These are phyloP conservation scores for Gymnocephalus cernua DNA, from an alignment of 2,113 vertebrate species.

Conservation along the genomic window DNA sequence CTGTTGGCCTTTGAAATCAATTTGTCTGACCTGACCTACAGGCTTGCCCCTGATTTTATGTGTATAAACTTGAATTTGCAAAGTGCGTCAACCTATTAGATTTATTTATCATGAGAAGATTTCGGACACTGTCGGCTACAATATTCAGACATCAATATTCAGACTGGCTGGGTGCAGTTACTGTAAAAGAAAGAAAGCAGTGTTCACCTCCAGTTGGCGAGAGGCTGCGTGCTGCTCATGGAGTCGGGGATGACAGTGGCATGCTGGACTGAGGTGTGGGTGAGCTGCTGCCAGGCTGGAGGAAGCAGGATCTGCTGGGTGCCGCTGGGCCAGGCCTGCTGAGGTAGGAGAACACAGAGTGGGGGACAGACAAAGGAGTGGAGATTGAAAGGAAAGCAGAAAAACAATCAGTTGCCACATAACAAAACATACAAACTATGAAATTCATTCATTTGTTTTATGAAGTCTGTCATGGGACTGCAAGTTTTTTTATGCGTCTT, in stretches of 20 bases:
- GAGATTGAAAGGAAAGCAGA: conserved; percentile 34
- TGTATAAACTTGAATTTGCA: conserved; percentile 11
- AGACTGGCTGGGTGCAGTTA: not conserved
- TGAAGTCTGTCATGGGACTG: not conserved
- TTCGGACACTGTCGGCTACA: not conserved
- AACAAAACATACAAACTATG: not conserved
- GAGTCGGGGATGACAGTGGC: conserved; percentile 94
- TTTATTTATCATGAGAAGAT: conserved; percentile 7
- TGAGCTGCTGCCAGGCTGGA: conserved; percentile 97
- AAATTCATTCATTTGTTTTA: conserved; percentile 7
- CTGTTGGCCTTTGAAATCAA: conserved; percentile 35
- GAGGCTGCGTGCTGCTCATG: conserved; percentile 93
- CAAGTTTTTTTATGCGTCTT: not conserved
- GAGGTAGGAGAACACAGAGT: conserved; percentile 43
- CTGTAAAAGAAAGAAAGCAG: not conserved
- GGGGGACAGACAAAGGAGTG: conserved; percentile 11
- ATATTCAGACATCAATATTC: conserved; percentile 12
- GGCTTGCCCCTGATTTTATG: not conserved
- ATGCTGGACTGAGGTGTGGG: conserved; percentile 98
- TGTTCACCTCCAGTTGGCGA: conserved; percentile 96
- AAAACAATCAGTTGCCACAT: conserved; percentile 6
- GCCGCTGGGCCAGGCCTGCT: conserved; percentile 98
- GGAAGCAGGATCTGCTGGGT: conserved; percentile 98
- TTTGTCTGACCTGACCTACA: conserved; percentile 22
- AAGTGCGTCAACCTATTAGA: conserved; percentile 1